Evolutionary conservation across 2,888 invertebrate genomes (phyloP).

Genomic region (Steinernema carpocapsae): DNA sequence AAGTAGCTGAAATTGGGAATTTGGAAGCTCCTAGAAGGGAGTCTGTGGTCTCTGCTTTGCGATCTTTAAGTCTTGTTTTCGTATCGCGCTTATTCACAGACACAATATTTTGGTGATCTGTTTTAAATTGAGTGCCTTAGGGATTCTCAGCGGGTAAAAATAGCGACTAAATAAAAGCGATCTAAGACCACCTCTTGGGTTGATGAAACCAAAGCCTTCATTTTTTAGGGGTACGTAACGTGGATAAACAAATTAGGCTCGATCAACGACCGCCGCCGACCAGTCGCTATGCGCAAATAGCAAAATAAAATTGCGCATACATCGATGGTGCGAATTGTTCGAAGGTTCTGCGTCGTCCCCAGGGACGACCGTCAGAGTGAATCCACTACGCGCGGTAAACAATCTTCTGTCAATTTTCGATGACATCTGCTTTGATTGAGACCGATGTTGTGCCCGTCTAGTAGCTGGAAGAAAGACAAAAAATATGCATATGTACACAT

Average conservation of each 20-base stretch:
- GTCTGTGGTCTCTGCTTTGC: neutral
- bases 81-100: too few species aligned
- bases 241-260: neutral
- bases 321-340: too few species aligned
- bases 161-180: too few species aligned
- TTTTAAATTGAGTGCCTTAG: neutral
- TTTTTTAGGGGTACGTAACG: too few species aligned
- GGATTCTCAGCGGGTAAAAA: neutral
- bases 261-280: slow-evolving; percentile 11
- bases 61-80: slow-evolving; percentile 20
- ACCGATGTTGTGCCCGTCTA: neutral
- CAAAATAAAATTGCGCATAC: too few species aligned
- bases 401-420: slow-evolving; percentile 16
- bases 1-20: neutral
- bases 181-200: too few species aligned
- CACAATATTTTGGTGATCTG: too few species aligned
- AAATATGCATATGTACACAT: too few species aligned
- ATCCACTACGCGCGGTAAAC: neutral
- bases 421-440: neutral
- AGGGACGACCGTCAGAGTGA: slow-evolving; percentile 2
- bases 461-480: too few species aligned
- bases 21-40: too few species aligned
- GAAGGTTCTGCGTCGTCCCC: neutral
- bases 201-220: too few species aligned
- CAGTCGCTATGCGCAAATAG: neutral